Evolutionary conservation across 2,113 vertebrate genomes (phyloP), one percentile per base, ranked within the genome.

Genomic region (Rhea americana): DNA sequence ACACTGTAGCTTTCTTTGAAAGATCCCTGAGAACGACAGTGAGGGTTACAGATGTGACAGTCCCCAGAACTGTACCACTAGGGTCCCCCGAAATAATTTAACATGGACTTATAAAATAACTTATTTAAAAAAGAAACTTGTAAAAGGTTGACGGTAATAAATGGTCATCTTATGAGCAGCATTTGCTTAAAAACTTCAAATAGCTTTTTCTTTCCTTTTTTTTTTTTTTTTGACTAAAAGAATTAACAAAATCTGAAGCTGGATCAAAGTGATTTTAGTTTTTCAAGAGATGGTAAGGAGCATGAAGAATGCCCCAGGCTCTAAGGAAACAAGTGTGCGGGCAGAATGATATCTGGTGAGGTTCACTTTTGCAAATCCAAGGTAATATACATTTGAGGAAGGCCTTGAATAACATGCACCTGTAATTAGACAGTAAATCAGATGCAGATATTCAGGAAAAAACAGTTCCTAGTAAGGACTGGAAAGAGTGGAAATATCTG

Each of bases 221-320:
- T 35, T 8, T 18, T 13, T 28, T 75, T 39, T 65, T 41, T 50
- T 21, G 62, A 26, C 45, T 19, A 55, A 74, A 90, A 86, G 4
- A 89, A 71, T 45, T 75, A 65, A 13, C 1, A 21, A 76, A 75
- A 82, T 25, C 21, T 75, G 35, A 78, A 85, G 62, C 72, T 18
- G 21, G 14, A 39, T 2, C 3, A 85, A 85, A 91, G 71, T 13
- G 0, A 39, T 56, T 87, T 91, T 61, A 28, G 32, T 39, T 61
- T 18, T 18, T 73, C 22, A 35, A 63, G 28, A 87, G 53, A 7
- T 63, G 81, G 20, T 9, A 68, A 88, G 82, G 62, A 84, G 18
- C n/a, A 43, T 20, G 21, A 28, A 2, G 30, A 67, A 32, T 1
- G 2, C 21, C 3, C 1, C 39, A 71, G 47, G 3, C 9, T 48